These are phyloP conservation scores for Barypeithes pellucidus DNA, from an alignment of 2,888 invertebrate species.

Conservation along the genomic window DNA sequence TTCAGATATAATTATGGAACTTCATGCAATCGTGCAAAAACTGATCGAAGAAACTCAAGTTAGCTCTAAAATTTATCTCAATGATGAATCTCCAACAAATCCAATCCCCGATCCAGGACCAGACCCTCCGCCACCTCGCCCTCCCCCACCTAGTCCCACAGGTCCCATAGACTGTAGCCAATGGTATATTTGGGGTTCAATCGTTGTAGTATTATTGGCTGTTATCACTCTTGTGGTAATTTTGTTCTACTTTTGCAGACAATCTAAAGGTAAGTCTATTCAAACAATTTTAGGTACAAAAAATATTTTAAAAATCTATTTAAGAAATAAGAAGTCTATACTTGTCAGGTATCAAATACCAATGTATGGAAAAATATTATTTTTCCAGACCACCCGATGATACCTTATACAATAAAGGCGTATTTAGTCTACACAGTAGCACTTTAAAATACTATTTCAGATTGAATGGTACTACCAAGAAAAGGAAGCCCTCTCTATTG, in stretches of 20 bases:
- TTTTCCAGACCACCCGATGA: too few species aligned
- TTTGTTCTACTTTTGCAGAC: constrained; percentile 34
- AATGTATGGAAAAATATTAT: too few species aligned
- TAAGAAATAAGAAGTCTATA: too few species aligned
- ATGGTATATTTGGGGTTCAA: constrained; percentile 26
- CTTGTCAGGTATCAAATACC: too few species aligned
- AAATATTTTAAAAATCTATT: too few species aligned
- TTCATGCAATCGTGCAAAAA: not conserved
- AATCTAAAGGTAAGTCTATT: constrained; percentile 25
- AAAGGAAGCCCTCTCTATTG: too few species aligned
- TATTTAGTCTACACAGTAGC: too few species aligned
- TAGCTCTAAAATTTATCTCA: not conserved
- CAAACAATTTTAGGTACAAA: not conserved
- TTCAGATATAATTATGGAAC: constrained; percentile 19
- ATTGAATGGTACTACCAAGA: too few species aligned
- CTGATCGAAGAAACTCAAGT: constrained; percentile 23
- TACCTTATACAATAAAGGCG: too few species aligned
- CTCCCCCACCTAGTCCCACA: not conserved
- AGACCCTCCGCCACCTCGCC: not conserved
- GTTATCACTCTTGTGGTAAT: constrained; percentile 21
- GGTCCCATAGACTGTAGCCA: constrained; percentile 14
- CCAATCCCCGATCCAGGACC: not conserved
- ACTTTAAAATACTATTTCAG: too few species aligned
- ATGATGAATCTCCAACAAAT: constrained; percentile 21
- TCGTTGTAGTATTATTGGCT: constrained; percentile 32